Conservation (phyloP, 2,797 vertebrate genomes). For the Chiroxiphia lanceolata region DNA sequence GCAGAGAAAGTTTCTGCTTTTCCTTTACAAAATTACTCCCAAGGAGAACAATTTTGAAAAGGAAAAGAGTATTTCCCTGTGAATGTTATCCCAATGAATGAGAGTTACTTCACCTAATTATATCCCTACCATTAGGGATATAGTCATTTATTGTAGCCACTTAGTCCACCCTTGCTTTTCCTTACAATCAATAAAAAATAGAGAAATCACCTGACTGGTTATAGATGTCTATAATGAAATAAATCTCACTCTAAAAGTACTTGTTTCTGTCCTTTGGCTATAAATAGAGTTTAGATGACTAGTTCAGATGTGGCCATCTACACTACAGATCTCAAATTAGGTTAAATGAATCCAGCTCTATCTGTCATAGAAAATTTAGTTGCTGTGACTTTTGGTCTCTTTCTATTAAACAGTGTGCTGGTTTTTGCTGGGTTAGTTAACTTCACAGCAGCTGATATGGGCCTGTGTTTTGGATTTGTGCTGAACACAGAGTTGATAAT, state of each 20-base stretch:
- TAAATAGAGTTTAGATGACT: not conserved
- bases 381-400: not conserved
- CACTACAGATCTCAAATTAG: not conserved
- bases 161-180: not conserved
- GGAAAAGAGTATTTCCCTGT: not conserved
- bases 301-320: not conserved
- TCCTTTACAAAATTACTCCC: not conserved
- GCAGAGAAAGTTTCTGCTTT: not conserved
- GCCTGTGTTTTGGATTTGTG: not conserved
- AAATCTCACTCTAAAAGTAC: not conserved
- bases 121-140: not conserved
- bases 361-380: not conserved
- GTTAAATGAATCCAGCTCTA: not conserved
- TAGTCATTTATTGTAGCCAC: not conserved
- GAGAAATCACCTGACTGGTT: not conserved
- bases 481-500: not conserved
- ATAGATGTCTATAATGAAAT: not conserved
- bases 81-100: not conserved
- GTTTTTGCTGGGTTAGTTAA: not conserved
- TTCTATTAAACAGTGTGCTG: not conserved
- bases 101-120: not conserved
- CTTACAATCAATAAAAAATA: not conserved
- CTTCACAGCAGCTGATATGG: not conserved
- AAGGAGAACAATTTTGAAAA: not conserved
- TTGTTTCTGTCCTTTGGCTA: not conserved